Evolutionary conservation across 2,797 vertebrate species (phyloP), one percentile per base, ranked within the genome.

Genomic region (Semotilus atromaculatus): DNA sequence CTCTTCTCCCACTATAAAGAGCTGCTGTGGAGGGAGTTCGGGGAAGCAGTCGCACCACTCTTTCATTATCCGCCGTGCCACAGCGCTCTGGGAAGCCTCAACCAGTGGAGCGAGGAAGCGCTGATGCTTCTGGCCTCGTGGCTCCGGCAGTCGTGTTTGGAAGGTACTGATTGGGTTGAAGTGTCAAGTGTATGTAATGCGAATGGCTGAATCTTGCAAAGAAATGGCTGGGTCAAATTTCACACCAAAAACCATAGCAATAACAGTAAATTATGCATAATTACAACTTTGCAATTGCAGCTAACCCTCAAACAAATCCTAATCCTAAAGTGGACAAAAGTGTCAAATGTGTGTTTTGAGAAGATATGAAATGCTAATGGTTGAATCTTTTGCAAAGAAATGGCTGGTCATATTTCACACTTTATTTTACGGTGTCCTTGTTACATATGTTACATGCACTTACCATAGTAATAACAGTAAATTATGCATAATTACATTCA

Each of bases 21-120:
- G 3, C 80, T 91, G 87, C 85, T 94, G 73, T 92, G 93, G 93
- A 80, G 55, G 31, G 82, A 91, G 45, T 95, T 92, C 86, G 82
- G 86, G 36, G 85, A 77, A 74, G 90, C 91, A 1, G 74, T 93
- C 40, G 79, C 92, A 73, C 79, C 87, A 53, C 88, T 89, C 40
- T 90, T 95, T 67, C 91, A 90, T 51, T 80, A 81, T 2, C 91
- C 92, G 18, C 71, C 58, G 26, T 7, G 60, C 67, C 81, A 67
- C 62, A 36, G 60, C 67, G 0, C 66, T 67, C 31, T 88, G 71
- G 91, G 68, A 45, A 93, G 92, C 86, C 55, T 95, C 62, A 93
- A 92, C 89, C 91, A 93, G 23, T 93, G 93, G 77, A 91, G 85
- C 36, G 83, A 89, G 68, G 88, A 85, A 58, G 86, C 87, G 68